Conservation (phyloP, 1,140 invertebrate species). For the Scaptomyza pallida region DNA sequence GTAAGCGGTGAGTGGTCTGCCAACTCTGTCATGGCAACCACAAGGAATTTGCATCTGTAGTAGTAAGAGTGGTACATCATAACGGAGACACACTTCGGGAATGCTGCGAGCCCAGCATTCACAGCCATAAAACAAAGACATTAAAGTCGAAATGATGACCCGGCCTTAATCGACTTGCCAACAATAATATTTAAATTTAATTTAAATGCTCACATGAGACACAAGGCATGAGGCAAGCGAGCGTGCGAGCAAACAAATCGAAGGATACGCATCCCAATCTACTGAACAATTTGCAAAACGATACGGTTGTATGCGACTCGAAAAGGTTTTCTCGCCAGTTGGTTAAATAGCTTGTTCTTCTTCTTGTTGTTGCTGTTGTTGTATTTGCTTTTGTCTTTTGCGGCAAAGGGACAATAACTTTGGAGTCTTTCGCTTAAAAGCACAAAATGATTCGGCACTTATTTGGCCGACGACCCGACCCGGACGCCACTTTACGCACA, state of each 20-base stretch:
- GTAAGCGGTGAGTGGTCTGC: neutral
- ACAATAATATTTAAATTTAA: conserved; percentile 84
- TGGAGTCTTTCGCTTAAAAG: conserved; percentile 68
- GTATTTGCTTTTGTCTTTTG: conserved; percentile 33
- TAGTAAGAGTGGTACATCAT: conserved; percentile 56
- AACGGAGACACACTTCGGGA: conserved; percentile 40
- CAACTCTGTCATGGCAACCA: conserved; percentile 22
- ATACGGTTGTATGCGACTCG: conserved; percentile 36
- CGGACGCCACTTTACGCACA: conserved; percentile 63
- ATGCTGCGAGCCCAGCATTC: conserved; percentile 13
- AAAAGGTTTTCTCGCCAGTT: conserved; percentile 54
- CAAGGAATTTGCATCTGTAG: conserved; percentile 49
- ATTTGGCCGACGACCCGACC: conserved; percentile 36
- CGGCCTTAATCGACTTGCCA: conserved; percentile 78
- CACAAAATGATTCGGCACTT: conserved; percentile 66
- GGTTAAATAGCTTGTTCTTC: conserved; percentile 65
- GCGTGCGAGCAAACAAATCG: conserved; percentile 68
- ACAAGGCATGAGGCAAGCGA: conserved; percentile 20
- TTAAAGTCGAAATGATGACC: conserved; percentile 77
- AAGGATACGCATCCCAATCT: conserved; percentile 64
- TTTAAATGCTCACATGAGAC: conserved; percentile 83
- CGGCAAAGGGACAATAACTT: conserved; percentile 67
- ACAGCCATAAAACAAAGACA: conserved; percentile 74
- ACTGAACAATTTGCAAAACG: conserved; percentile 70
- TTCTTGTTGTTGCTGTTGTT: conserved; percentile 45